A percentile compares a stretch with the other conserved stretches of the same genome.
phyloP scores from a whole-genome alignment of 2,797 vertebrate species.

The Thalassophryne amazonica region DNA sequence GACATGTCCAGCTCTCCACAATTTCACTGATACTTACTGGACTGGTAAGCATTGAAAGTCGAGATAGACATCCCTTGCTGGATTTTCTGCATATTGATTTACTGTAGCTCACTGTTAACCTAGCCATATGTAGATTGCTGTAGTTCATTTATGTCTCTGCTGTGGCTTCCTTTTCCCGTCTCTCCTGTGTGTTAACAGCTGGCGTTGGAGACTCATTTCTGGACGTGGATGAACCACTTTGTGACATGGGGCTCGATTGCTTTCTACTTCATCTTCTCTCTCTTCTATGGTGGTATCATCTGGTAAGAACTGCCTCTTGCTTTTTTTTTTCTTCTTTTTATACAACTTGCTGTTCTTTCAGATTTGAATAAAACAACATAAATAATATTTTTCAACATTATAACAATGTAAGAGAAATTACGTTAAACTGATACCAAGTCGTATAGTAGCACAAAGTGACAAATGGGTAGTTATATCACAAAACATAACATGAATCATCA shows the following conservation, averaged over 20 bases:
- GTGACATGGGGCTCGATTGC: conserved; percentile 98
- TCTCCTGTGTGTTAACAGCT: conserved; percentile 73
- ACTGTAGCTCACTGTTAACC: too few relatives aligned
- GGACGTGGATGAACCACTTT: conserved; percentile 99
- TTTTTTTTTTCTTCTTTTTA: neutral
- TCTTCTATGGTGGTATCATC: conserved; percentile 97
- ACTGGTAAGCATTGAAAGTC: too few relatives aligned
- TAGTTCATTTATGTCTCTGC: conserved; percentile 16
- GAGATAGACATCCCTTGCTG: too few relatives aligned
- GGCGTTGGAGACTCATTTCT: conserved; percentile 96
- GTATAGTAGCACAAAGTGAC: too few relatives aligned
- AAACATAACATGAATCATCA: too few relatives aligned
- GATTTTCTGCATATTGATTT: too few relatives aligned
- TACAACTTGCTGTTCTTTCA: neutral
- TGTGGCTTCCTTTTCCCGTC: neutral
- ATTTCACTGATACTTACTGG: too few relatives aligned
- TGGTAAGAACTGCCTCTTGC: conserved; percentile 79
- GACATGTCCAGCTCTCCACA: too few relatives aligned
- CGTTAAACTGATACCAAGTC: too few relatives aligned
- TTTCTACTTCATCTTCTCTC: conserved; percentile 98
- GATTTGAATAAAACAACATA: neutral
- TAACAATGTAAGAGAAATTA: too few relatives aligned
- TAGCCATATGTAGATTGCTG: conserved; percentile 3
- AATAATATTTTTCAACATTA: too few relatives aligned
- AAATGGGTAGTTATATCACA: too few relatives aligned